Evolutionary conservation across 2,888 invertebrate species (phyloP).

Genomic region (Sycophila texana): DNA sequence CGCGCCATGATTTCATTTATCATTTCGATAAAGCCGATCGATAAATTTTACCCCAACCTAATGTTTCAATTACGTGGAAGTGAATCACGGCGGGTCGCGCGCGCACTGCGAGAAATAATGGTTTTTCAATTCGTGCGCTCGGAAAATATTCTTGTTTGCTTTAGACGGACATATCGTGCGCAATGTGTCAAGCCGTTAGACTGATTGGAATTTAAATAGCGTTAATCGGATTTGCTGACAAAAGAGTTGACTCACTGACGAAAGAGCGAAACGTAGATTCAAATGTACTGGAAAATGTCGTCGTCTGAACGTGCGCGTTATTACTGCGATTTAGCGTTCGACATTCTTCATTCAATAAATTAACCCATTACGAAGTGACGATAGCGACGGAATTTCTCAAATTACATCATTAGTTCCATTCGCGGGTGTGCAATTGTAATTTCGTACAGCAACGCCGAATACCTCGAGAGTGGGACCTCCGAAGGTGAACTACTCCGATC

Average conservation of each 20-base stretch:
- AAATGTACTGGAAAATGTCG: background rate
- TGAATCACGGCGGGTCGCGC: constrained; percentile 25
- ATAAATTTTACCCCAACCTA: constrained; percentile 44
- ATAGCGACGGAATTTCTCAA: too few species aligned
- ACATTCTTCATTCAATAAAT: background rate
- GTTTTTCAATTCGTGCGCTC: constrained; percentile 21
- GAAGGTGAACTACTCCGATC: too few species aligned
- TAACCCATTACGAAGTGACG: too few species aligned
- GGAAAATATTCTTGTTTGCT: constrained; percentile 22
- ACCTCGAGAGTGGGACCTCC: too few species aligned
- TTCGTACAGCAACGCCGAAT: too few species aligned
- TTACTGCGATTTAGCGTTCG: too few species aligned
- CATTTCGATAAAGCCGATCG: constrained; percentile 50
- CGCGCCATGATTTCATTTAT: constrained; percentile 46
- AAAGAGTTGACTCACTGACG: background rate
- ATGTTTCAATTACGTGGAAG: constrained; percentile 51
- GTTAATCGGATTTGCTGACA: constrained; percentile 23
- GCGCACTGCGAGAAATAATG: constrained; percentile 5
- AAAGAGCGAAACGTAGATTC: background rate
- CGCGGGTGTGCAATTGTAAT: too few species aligned
- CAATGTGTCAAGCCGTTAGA: background rate
- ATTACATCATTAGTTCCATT: too few species aligned
- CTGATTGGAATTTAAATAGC: background rate
- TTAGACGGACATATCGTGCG: constrained; percentile 37
- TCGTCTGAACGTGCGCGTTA: too few species aligned